Base-by-base conservation (phyloP, 2,113 vertebrate genomes). In the Callionymus lyra region DNA sequence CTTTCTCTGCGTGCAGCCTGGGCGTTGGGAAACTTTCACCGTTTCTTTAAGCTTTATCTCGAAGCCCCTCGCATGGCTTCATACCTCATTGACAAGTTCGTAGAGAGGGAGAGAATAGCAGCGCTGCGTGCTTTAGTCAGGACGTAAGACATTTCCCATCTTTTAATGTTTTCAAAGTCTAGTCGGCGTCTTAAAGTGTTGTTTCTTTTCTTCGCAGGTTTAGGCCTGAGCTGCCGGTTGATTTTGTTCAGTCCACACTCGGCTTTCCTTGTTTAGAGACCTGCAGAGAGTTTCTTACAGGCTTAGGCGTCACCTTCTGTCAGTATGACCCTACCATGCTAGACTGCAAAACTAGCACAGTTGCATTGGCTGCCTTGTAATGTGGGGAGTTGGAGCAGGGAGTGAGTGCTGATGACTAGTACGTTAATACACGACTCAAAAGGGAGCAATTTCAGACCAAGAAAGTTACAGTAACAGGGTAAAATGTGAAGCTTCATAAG, bases 51-150 rank as follows among this genome's bases (percentile, higher is more conserved):
- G 54, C 84, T 94, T 36, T 91, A 94, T 64, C 72, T 61, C 18
- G 63, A 68, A 2, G 87, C 92, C 0, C 92, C 92, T 1, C 89
- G 90, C 41, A 94, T 94, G 92, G 89, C 88, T 9, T 88, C 88
- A 13, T 91, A 91, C 71, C 90, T 94, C 49, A 91, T 94, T 56
- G 91, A 94, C 82, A 93, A 93, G 85, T 94, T 94, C 78, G 81
- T 87, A 44, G 92, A 94, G 38, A 83, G 92, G 47, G 92, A 94
- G 76, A 82, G 92, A 82, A 91, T 77, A 58, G 40, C 77, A 1
- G 92, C 92, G 12, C 86, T 94, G 72, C 85, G 85, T 77, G 90
- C 91, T 45, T 91, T 94, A 68, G 76, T 93, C 54, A 94, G 94
- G 92, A 87, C 90, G 92, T 94, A 85, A 85, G 90, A 86, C n/a